These are phyloP conservation scores for Frankliniella intonsa DNA, from an alignment of 2,888 invertebrate genomes.

Conservation along the genomic window DNA sequence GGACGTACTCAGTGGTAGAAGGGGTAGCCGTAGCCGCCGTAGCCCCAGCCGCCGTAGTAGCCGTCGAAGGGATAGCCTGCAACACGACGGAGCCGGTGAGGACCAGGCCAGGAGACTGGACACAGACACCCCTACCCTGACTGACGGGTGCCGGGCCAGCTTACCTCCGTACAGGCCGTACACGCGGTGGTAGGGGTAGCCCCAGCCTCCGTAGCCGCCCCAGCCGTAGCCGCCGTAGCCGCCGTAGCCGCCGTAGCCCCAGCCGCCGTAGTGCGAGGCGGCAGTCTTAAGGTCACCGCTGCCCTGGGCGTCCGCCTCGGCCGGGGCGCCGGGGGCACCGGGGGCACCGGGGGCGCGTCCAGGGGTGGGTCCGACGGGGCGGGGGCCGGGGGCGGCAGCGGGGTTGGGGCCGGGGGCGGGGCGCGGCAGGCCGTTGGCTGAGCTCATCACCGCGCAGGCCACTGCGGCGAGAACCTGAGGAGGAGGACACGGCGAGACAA, in stretches of 20 bases:
- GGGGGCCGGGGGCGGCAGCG: not conserved
- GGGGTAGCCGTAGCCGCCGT: slow-evolving; percentile 22
- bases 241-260: not conserved
- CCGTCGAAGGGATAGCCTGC: slow-evolving; percentile 14
- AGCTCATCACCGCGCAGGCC: not conserved
- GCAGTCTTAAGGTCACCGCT: slow-evolving; percentile 15
- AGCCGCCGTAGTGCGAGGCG: not conserved
- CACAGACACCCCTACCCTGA: too few relatives aligned
- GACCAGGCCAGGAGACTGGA: not conserved
- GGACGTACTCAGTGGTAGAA: not conserved
- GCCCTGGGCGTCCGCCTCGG: not conserved
- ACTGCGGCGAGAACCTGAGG: not conserved
- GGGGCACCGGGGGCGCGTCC: not conserved
- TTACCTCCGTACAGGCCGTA: not conserved
- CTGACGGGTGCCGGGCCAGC: too few relatives aligned
- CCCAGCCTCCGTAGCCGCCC: slow-evolving; percentile 4
- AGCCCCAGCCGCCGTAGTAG: slow-evolving; percentile 19
- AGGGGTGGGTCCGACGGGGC: not conserved
- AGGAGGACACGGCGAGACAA: not conserved
- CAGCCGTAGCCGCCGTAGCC: not conserved
- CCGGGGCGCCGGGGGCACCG: not conserved
- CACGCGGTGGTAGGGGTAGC: slow-evolving; percentile 12
- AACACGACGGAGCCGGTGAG: not conserved
- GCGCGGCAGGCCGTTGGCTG: not conserved
- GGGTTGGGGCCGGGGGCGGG: not conserved